Evolutionary conservation across 2,113 vertebrate genomes (phyloP), one percentile per base, ranked within the genome.

Genomic region (Pycnonotus jocosus): DNA sequence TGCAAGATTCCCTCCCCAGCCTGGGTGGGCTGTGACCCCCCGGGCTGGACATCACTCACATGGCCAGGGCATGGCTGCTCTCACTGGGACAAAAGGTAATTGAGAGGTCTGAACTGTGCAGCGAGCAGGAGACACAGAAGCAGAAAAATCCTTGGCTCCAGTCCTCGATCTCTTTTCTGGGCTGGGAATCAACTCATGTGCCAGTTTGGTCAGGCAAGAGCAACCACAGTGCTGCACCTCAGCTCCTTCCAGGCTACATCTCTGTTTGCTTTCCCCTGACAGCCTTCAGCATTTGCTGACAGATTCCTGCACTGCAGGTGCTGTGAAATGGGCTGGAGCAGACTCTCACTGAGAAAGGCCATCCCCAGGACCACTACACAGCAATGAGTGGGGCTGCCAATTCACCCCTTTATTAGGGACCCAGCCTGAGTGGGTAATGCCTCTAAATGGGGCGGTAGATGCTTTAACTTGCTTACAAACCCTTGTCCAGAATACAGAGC

Each of bases 81-180:
- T 15, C 25, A 0, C 27, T 50, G 88, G 42, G 54, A 22, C 35
- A 28, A 57, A 58, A 51, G 64, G 61, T 27, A 92, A 97, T 84
- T 77, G 91, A 95, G 91, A 95, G 60, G 44, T 88, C 88, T 71
- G 94, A 83, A 33, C 22, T 1, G 51, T 17, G 53, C 92, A 66
- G 28, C 1, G 10, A 95, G 82, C 54, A 81, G 82, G 69, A 25
- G 56, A 93, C 28, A 85, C 33, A 62, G 71, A 62, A 57, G 66
- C 30, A 91, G 81, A 25, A 86, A 22, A 70, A 88, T 5, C 12
- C 21, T 70, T 95, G 95, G 93, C 90, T 94, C 42, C 12, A 30
- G 62, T 90, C 79, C 91, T 92, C 92, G 51, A 68, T 86, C 60
- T 66, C 44, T 79, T 78, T 92, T 91, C 95, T 94, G 90, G 90